Conservation (phyloP, 2,797 vertebrate genomes). For the Cygnus olor region DNA sequence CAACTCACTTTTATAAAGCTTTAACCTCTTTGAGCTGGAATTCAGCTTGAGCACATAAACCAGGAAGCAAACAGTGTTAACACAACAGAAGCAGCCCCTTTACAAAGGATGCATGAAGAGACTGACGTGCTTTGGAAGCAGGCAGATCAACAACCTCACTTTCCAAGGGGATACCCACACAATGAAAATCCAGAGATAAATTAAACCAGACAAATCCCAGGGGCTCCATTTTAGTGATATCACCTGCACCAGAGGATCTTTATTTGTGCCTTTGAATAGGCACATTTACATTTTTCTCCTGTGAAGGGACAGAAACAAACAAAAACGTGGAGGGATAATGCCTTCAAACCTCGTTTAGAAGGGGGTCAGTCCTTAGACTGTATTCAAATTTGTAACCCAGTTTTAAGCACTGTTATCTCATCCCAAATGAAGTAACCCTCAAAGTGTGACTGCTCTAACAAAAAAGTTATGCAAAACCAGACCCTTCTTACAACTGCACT, state of each 20-base stretch:
- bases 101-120: conserved; percentile 12
- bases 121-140: not conserved
- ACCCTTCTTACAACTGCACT: not conserved
- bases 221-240: conserved; percentile 7
- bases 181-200: conserved; percentile 10
- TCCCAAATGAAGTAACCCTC: not conserved
- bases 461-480: not conserved
- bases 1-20: not conserved
- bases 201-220: not conserved
- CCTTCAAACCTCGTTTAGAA: not conserved
- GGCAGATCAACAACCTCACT: not conserved
- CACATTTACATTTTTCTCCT: not conserved
- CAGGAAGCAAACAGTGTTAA: conserved; percentile 38
- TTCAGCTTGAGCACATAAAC: conserved; percentile 45
- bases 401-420: not conserved
- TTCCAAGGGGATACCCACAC: conserved; percentile 27
- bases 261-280: not conserved
- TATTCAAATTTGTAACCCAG: not conserved
- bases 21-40: conserved; percentile 35
- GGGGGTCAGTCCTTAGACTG: not conserved
- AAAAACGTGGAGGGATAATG: not conserved
- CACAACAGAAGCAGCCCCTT: conserved; percentile 2
- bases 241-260: not conserved
- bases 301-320: not conserved
- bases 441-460: not conserved